A percentile compares a stretch with the other conserved stretches of the same genome.
Evolutionary conservation across 2,113 vertebrate species (phyloP).

Genomic region (Rhinogobius similis): DNA sequence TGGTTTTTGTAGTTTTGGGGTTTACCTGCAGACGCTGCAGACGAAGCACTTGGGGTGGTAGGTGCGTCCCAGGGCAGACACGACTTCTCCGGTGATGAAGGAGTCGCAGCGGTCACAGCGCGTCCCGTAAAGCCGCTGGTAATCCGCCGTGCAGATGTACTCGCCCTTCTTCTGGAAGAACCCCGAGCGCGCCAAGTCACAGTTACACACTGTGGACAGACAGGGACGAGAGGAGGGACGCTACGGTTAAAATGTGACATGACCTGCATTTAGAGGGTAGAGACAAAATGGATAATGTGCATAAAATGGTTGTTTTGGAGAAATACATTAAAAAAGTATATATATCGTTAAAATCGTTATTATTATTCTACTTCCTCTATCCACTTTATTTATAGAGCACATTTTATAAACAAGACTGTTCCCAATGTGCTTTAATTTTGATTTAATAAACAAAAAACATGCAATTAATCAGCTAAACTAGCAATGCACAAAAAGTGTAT

Average conservation of each 20-base stretch:
- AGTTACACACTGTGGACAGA: constrained; percentile 88
- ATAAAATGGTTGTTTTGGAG: no score
- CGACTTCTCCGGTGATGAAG: constrained; percentile 98
- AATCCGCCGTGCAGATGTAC: constrained; percentile 97
- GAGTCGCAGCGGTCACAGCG: constrained; percentile 94
- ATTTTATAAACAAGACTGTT: no score
- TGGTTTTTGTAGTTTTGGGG: neutral
- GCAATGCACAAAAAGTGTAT: no score
- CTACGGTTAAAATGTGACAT: neutral
- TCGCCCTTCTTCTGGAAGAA: constrained; percentile 99
- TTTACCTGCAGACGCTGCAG: constrained; percentile 94
- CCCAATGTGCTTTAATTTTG: no score
- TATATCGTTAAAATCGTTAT: no score
- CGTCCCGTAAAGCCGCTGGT: constrained; percentile 96
- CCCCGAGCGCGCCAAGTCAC: constrained; percentile 92
- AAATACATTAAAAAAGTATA: no score
- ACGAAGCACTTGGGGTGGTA: constrained; percentile 99
- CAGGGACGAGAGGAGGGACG: neutral
- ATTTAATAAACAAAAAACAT: no score
- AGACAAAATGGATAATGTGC: no score
- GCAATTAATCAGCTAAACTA: no score
- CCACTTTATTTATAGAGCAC: no score
- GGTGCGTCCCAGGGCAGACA: constrained; percentile 94
- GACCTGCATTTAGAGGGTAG: no score
- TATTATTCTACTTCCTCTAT: no score